phyloP scores from a whole-genome alignment of 2,113 vertebrate species.

The Pteronura brasiliensis region DNA sequence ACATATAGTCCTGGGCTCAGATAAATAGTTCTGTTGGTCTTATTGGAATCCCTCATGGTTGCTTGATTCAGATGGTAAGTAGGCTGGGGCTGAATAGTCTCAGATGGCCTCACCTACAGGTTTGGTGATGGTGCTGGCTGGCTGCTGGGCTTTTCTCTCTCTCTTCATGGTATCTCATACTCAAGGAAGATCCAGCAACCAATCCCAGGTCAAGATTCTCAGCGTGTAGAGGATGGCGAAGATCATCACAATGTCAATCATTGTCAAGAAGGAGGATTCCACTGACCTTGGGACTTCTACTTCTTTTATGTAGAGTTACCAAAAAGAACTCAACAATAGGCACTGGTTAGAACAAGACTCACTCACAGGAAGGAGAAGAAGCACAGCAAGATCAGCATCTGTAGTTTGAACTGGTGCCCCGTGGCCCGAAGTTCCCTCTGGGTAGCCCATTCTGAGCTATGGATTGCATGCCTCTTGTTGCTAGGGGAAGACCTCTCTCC shows the following conservation, averaged over 20 bases:
- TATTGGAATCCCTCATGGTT: background rate
- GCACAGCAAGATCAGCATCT: background rate
- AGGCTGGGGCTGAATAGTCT: background rate
- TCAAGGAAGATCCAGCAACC: background rate
- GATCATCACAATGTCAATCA: background rate
- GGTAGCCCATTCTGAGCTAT: background rate
- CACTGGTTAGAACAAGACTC: background rate
- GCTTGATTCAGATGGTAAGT: background rate
- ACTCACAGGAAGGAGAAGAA: background rate
- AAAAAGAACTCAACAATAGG: background rate
- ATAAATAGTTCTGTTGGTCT: background rate
- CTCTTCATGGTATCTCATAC: background rate
- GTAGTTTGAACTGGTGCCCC: fast-evolving
- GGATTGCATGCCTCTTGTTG: background rate
- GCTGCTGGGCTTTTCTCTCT: background rate
- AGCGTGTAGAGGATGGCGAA: background rate
- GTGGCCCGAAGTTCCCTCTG: fast-evolving
- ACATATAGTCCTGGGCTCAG: background rate
- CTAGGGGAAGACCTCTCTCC: background rate
- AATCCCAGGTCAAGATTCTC: background rate
- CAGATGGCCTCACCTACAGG: background rate
- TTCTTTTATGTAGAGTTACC: background rate
- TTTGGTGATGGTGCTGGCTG: background rate
- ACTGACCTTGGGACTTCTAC: too few relatives aligned
- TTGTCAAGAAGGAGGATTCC: background rate